Conservation (phyloP, 2,113 vertebrate species). For the Bombycilla garrulus region DNA sequence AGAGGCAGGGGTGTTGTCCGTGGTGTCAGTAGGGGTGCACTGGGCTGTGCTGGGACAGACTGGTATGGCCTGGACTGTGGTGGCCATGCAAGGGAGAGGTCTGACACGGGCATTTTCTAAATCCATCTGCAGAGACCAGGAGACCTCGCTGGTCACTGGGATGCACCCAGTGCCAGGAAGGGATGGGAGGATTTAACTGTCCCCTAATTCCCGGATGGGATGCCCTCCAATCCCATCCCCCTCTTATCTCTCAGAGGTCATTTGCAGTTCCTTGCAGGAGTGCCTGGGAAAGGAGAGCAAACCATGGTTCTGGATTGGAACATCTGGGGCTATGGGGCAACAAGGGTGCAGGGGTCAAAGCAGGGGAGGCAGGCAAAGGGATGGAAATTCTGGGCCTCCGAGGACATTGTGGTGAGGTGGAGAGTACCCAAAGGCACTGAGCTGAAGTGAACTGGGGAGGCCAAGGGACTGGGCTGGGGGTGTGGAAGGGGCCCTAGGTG, state of each 20-base stretch:
- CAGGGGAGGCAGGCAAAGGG: neutral
- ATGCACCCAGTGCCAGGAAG: neutral
- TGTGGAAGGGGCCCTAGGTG: too few species aligned
- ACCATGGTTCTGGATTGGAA: neutral
- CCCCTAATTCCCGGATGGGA: neutral
- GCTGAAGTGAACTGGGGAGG: neutral
- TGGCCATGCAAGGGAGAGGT: too few species aligned
- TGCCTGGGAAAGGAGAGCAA: neutral
- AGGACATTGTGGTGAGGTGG: neutral
- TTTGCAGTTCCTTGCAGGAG: fast-evolving
- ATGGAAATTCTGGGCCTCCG: neutral
- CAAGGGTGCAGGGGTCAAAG: neutral
- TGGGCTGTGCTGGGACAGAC: neutral
- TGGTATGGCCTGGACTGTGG: neutral
- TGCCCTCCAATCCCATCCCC: neutral
- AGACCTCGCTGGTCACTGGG: neutral
- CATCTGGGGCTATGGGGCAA: neutral
- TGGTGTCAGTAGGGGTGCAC: too few species aligned
- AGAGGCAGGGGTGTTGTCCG: neutral
- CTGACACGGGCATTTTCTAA: too few species aligned
- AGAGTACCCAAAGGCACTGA: neutral
- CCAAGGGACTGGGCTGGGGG: neutral
- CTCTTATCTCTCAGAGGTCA: fast-evolving
- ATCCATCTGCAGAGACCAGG: neutral
- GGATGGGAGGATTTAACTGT: neutral